Conservation (phyloP, 1,140 invertebrate species). For the Theocolax elegans region DNA sequence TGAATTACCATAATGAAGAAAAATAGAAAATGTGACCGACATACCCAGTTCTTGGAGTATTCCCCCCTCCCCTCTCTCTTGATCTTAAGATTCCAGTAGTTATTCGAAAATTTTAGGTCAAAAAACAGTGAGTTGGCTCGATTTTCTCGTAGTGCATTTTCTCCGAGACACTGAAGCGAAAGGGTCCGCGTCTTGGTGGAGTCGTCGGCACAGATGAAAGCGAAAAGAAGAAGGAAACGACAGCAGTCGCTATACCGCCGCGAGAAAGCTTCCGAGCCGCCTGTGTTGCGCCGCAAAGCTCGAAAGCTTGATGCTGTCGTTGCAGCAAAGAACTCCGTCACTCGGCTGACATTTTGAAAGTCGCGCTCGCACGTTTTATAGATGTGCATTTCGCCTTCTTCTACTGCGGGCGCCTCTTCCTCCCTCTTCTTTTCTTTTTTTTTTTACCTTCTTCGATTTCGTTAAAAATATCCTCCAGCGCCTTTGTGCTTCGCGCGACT, state of each 20-base stretch:
- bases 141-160: slow-evolving; percentile 8
- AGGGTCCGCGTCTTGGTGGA: neutral
- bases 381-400: slow-evolving; percentile 29
- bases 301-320: slow-evolving; percentile 35
- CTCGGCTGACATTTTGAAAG: slow-evolving; percentile 49
- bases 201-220: slow-evolving; percentile 23
- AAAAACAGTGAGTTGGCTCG: neutral
- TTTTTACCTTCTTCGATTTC: slow-evolving; percentile 25
- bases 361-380: slow-evolving; percentile 47
- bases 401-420: slow-evolving; percentile 8
- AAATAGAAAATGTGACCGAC: neutral
- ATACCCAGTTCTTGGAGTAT: neutral
- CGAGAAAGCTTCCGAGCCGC: slow-evolving; percentile 41
- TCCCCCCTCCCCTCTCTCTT: neutral
- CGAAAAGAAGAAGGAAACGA: slow-evolving; percentile 20
- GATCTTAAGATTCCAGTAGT: neutral
- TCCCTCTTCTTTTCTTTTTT: slow-evolving; percentile 26
- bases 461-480: slow-evolving; percentile 52
- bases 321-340: slow-evolving; percentile 18
- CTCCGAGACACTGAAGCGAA: slow-evolving; percentile 3
- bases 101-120: neutral
- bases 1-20: neutral
- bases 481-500: slow-evolving; percentile 39
- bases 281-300: too few relatives aligned
- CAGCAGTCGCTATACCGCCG: neutral